These are phyloP conservation scores for Parnassius mnemosyne DNA, from an alignment of 2,888 invertebrate species.

Conservation along the genomic window DNA sequence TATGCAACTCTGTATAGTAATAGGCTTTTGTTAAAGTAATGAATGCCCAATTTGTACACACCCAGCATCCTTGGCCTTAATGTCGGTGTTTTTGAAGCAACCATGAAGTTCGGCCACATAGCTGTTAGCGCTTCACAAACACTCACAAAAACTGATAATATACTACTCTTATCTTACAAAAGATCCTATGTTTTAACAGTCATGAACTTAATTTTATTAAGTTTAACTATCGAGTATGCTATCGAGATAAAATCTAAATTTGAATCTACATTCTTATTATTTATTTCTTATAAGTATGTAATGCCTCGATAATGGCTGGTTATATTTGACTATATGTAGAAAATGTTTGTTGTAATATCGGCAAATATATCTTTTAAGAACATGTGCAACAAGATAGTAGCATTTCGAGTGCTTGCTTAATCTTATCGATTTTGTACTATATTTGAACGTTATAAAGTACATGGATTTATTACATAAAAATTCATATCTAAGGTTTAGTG, in stretches of 20 bases:
- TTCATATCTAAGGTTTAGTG: constrained; percentile 9
- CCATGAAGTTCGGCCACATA: constrained; percentile 41
- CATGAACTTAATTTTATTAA: constrained; percentile 34
- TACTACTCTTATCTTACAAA: constrained; percentile 4
- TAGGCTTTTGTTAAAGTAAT: constrained; percentile 67
- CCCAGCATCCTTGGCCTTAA: constrained; percentile 67
- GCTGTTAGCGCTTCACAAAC: constrained; percentile 66
- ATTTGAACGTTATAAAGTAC: constrained; percentile 5
- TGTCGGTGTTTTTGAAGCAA: constrained; percentile 65
- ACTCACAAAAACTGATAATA: constrained; percentile 46
- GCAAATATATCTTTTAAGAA: constrained; percentile 14
- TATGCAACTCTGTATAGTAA: constrained; percentile 61
- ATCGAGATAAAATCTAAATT: constrained; percentile 18
- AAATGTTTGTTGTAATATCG: constrained; percentile 2
- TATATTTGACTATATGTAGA: constrained; percentile 1
- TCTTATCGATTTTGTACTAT: constrained; percentile 20
- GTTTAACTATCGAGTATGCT: constrained; percentile 29
- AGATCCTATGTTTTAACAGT: constrained; percentile 35
- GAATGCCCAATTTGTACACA: constrained; percentile 64
- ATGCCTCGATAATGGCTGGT: not conserved
- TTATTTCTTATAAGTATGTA: constrained; percentile 1
- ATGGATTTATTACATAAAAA: constrained; percentile 4
- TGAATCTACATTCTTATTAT: not conserved
- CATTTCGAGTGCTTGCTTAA: constrained; percentile 16
- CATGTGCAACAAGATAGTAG: constrained; percentile 6